A percentile compares a stretch with the other conserved stretches of the same genome.
These are phyloP conservation scores for Enteromius unitaeniatus DNA, from an alignment of 2,797 vertebrate species.

Conservation along the genomic window DNA sequence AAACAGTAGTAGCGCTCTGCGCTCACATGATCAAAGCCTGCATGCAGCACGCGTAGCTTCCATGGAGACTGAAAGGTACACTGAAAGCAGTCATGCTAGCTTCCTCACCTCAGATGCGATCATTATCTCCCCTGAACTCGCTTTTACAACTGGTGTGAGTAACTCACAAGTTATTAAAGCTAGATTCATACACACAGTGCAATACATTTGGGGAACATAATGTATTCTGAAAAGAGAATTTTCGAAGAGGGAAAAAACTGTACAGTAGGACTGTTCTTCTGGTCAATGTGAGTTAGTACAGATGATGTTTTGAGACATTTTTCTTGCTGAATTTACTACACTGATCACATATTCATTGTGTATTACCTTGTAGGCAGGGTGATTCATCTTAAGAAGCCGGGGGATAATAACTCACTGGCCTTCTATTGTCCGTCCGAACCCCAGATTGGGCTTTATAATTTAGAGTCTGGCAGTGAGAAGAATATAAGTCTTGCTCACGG, in stretches of 20 bases:
- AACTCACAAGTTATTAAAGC: conserved; percentile 35
- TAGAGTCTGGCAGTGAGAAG: conserved; percentile 62
- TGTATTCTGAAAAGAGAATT: conserved; percentile 7
- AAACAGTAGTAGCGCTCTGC: conserved; percentile 27
- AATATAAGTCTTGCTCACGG: not conserved
- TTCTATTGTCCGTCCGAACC: conserved; percentile 53
- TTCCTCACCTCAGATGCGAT: conserved; percentile 53
- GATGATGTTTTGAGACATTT: conserved; percentile 49
- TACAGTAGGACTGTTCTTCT: not conserved
- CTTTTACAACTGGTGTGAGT: conserved; percentile 55
- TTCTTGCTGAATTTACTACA: conserved; percentile 60
- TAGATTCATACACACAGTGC: conserved; percentile 11
- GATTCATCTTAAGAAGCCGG: conserved; percentile 72
- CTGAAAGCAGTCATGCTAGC: conserved; percentile 45
- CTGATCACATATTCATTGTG: conserved; percentile 55
- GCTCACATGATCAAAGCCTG: conserved; percentile 54
- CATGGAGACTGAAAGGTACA: conserved; percentile 49
- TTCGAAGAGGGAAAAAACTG: not conserved
- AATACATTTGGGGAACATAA: not conserved
- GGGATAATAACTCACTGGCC: conserved; percentile 67
- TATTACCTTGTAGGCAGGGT: conserved; percentile 72
- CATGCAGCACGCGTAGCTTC: conserved; percentile 35
- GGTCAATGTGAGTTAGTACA: not conserved
- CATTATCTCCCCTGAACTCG: conserved; percentile 56
- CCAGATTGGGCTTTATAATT: conserved; percentile 63